phyloP scores from a whole-genome alignment of 2,888 invertebrate species.

The Chloromyia formosa region DNA sequence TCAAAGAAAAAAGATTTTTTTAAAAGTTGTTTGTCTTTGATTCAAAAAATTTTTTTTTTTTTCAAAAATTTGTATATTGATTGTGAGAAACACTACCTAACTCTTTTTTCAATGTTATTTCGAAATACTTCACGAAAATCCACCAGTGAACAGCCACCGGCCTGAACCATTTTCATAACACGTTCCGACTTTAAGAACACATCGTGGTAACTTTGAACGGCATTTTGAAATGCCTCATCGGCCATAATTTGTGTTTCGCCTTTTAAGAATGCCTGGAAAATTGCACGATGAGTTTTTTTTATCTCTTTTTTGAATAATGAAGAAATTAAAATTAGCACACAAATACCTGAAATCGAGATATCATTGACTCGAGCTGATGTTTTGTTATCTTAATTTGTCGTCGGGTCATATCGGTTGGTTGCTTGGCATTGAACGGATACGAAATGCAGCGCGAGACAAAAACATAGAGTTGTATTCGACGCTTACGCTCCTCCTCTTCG shows the following conservation, averaged over 20 bases:
- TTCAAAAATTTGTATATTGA: too few species aligned
- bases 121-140: slow-evolving; percentile 99
- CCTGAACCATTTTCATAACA: slow-evolving; percentile 94
- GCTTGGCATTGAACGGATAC: slow-evolving; percentile 99
- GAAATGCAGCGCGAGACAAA: slow-evolving; percentile 98
- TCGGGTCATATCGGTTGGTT: slow-evolving; percentile 97
- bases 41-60: too few species aligned
- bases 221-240: slow-evolving; percentile 98
- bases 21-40: too few species aligned
- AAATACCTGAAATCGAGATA: slow-evolving; percentile 89
- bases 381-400: slow-evolving; percentile 95
- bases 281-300: too few species aligned
- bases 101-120: slow-evolving; percentile 98
- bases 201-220: slow-evolving; percentile 94
- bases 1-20: not conserved
- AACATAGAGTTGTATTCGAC: slow-evolving; percentile 94
- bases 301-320: too few species aligned
- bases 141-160: slow-evolving; percentile 97
- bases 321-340: not conserved
- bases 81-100: slow-evolving; percentile 69
- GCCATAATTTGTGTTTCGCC: slow-evolving; percentile 98
- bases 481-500: slow-evolving; percentile 95
- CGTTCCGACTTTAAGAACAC: slow-evolving; percentile 97
- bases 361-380: slow-evolving; percentile 93
- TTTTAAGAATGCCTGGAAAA: slow-evolving; percentile 84